These are phyloP conservation scores for Drosophila sp. DNA, from an alignment of 1,140 invertebrate genomes.

Conservation along the genomic window DNA sequence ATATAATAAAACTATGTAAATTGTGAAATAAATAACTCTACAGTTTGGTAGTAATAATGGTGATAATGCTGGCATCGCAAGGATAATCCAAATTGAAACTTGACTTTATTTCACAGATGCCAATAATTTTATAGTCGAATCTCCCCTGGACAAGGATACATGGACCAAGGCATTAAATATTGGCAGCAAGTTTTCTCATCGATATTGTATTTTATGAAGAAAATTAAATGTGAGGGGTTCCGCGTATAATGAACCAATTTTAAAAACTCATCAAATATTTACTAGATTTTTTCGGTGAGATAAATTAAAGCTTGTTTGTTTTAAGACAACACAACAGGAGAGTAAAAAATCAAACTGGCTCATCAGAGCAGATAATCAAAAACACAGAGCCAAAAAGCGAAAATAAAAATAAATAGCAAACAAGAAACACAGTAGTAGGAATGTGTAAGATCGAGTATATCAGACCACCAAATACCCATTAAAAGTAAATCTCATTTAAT, in stretches of 20 bases:
- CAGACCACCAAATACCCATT: neutral
- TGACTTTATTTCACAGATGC: neutral
- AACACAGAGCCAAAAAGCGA: constrained; percentile 4
- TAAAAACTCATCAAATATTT: constrained; percentile 21
- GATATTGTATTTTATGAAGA: neutral
- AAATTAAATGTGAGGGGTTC: neutral
- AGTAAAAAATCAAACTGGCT: constrained; percentile 27
- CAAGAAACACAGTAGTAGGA: neutral
- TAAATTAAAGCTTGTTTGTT: constrained; percentile 50
- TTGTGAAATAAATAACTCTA: neutral
- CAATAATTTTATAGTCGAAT: neutral
- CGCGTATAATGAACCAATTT: constrained; percentile 11
- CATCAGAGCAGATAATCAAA: constrained; percentile 4
- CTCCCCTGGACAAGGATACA: neutral
- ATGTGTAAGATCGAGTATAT: neutral
- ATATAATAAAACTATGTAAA: neutral
- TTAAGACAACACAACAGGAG: constrained; percentile 5
- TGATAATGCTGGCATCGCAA: neutral
- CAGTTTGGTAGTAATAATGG: neutral
- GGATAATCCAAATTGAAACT: neutral
- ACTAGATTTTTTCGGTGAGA: constrained; percentile 32
- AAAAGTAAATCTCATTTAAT: neutral
- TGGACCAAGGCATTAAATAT: neutral
- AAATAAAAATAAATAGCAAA: constrained; percentile 13
- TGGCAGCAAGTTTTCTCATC: neutral